A percentile compares a stretch with the other conserved stretches of the same genome.
Evolutionary conservation across 2,113 vertebrate species (phyloP).

Genomic region (Etheostoma spectabile): DNA sequence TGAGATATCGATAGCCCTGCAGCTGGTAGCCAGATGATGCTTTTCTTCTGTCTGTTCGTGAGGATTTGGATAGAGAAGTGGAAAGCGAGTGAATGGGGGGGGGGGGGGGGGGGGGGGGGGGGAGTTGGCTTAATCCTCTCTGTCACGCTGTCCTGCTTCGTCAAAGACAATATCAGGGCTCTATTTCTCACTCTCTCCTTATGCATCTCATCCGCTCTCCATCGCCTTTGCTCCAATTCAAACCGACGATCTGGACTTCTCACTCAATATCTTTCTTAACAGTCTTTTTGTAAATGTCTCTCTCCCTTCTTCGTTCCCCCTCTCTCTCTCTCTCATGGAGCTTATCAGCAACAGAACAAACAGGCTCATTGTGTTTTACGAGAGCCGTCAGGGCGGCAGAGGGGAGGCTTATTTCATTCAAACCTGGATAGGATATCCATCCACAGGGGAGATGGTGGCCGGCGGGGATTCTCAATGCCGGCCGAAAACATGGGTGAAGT

Average conservation of each 20-base stretch:
- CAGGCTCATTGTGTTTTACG: constrained; percentile 58
- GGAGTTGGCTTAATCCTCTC: constrained; percentile 61
- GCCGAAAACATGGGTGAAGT: constrained; percentile 20
- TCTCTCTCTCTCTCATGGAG: background rate
- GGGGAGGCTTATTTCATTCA: constrained; percentile 44
- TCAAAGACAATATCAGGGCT: constrained; percentile 44
- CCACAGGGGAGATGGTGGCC: constrained; percentile 5
- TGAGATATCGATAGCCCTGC: constrained; percentile 25
- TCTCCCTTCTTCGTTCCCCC: background rate
- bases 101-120: constrained; percentile 4
- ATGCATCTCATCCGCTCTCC: background rate
- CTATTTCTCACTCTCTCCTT: constrained; percentile 13
- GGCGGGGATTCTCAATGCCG: constrained; percentile 14
- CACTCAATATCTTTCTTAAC: background rate
- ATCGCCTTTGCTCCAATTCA: constrained; percentile 8
- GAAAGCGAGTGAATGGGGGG: constrained; percentile 2
- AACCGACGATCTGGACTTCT: constrained; percentile 8
- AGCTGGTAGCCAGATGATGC: constrained; percentile 53
- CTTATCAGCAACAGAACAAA: constrained; percentile 71
- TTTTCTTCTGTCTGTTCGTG: constrained; percentile 33
- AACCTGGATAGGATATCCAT: constrained; percentile 56
- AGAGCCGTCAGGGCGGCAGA: constrained; percentile 38
- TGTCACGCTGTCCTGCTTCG: constrained; percentile 61
- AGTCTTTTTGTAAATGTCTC: background rate
- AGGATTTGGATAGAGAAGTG: background rate